A percentile compares a stretch with the other conserved stretches of the same genome.
phyloP scores from a whole-genome alignment of 2,797 vertebrate genomes.

The Lutjanus campechanus region DNA sequence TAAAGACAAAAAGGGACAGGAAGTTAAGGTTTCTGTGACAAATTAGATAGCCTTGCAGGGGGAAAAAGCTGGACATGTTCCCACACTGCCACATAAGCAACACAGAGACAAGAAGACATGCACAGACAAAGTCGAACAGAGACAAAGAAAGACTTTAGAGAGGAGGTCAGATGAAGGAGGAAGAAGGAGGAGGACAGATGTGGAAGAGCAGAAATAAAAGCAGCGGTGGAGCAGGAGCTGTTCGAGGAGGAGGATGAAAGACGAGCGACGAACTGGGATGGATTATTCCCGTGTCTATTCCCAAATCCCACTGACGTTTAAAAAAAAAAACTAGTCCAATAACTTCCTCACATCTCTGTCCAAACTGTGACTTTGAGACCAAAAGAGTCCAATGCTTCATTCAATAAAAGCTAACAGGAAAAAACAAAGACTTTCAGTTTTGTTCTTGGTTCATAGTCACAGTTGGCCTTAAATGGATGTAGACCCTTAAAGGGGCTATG shows the following conservation, averaged over 20 bases:
- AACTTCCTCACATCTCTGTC: background rate
- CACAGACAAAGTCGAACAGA: background rate
- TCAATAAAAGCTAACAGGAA: background rate
- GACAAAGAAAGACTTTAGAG: background rate
- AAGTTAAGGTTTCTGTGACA: background rate
- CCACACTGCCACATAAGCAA: background rate
- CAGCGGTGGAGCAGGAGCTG: background rate
- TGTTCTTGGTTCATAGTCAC: too few relatives aligned
- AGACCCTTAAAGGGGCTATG: too few relatives aligned
- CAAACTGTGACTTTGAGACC: background rate
- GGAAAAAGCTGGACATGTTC: background rate
- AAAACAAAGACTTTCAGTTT: too few relatives aligned
- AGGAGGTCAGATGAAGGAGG: background rate
- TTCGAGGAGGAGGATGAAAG: background rate
- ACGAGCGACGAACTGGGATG: background rate
- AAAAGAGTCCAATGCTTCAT: background rate
- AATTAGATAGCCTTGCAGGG: background rate
- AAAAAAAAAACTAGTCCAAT: background rate
- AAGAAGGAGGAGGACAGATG: background rate
- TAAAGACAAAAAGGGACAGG: background rate
- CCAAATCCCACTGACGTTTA: background rate
- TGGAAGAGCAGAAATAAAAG: background rate
- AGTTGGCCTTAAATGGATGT: background rate
- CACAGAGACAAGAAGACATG: background rate
- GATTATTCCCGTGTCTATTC: background rate